Conservation (phyloP, 92 coral and sea anemone species). For the Parazoanthus swiftii region DNA sequence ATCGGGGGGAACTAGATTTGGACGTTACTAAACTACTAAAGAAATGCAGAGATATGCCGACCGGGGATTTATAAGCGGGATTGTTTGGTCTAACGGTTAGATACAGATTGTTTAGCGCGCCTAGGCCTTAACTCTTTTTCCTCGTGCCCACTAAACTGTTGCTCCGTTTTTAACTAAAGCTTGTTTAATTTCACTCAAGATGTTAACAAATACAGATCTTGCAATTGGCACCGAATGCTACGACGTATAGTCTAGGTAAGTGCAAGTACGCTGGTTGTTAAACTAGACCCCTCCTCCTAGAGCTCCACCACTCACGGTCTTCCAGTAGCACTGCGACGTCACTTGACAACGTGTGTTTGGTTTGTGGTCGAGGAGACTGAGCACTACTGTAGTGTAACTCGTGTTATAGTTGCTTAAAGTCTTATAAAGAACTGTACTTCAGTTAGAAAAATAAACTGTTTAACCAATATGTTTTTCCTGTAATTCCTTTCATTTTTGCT, state of each 20-base stretch:
- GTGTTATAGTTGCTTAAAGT: no score
- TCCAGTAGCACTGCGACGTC: not conserved
- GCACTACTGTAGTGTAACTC: not conserved
- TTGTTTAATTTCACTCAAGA: constrained; percentile 92
- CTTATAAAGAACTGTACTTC: not conserved
- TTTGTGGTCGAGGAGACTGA: no score
- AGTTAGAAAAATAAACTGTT: not conserved
- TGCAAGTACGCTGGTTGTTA: constrained; percentile 33
- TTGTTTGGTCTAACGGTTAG: not conserved
- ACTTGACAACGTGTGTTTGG: no score
- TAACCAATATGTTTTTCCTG: not conserved
- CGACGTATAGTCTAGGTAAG: constrained; percentile 79
- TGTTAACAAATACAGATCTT: constrained; percentile 91
- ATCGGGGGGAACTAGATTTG: not conserved
- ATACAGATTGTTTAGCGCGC: not conserved
- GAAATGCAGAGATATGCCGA: not conserved
- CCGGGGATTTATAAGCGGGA: not conserved
- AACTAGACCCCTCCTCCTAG: not conserved
- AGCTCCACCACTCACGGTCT: constrained; percentile 4
- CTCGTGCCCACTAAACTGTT: constrained; percentile 11
- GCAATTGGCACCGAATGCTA: constrained; percentile 93
- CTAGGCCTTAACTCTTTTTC: not conserved
- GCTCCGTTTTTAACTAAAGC: constrained; percentile 56
- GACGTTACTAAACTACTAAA: not conserved
- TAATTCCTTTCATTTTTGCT: not conserved